A percentile compares a stretch with the other conserved stretches of the same genome.
phyloP scores from a whole-genome alignment of 2,797 vertebrate species.

The Semaprochilodus insignis region DNA sequence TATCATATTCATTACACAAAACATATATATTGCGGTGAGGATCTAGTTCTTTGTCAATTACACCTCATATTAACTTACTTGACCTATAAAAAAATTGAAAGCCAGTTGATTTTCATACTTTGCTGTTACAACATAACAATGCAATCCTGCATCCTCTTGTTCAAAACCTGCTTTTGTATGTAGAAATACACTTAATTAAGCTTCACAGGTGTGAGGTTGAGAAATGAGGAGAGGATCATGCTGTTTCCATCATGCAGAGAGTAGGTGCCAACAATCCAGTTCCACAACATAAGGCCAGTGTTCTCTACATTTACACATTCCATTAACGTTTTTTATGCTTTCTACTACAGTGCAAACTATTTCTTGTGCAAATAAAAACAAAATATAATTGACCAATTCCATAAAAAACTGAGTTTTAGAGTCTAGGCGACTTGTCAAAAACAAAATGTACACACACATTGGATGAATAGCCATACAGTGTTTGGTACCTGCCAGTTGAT shows the following conservation, averaged over 20 bases:
- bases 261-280: constrained; percentile 35
- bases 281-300: constrained; percentile 49
- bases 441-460: constrained; percentile 29
- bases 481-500: constrained; percentile 47
- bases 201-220: constrained; percentile 15
- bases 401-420: constrained; percentile 17
- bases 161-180: background rate
- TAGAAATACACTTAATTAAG: constrained; percentile 19
- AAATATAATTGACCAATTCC: constrained; percentile 33
- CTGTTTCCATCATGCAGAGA: constrained; percentile 35
- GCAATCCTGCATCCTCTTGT: background rate
- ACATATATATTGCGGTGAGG: constrained; percentile 49
- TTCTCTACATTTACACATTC: constrained; percentile 60
- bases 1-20: constrained; percentile 33
- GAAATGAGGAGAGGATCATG: constrained; percentile 35
- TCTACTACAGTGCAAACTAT: constrained; percentile 74
- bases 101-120: background rate
- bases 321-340: constrained; percentile 61
- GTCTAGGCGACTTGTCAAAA: constrained; percentile 32
- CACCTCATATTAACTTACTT: constrained; percentile 1
- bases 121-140: constrained; percentile 1
- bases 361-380: constrained; percentile 73
- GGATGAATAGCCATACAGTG: constrained; percentile 42
- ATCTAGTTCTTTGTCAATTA: constrained; percentile 27
- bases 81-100: constrained; percentile 24